Evolutionary conservation across 2,888 invertebrate species (phyloP).

Genomic region (Girardia tigrina): DNA sequence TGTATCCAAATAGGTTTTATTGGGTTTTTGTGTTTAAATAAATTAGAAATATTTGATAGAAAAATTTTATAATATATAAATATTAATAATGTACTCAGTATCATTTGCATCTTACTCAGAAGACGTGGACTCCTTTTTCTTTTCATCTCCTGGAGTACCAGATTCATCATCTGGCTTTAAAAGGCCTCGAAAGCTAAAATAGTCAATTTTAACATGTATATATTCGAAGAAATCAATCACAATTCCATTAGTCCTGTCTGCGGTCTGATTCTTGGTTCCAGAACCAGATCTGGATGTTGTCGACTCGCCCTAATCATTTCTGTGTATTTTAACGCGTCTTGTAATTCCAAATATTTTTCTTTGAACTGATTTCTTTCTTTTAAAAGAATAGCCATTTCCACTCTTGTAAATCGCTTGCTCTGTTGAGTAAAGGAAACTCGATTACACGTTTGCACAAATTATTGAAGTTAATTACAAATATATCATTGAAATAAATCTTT

Average conservation of each 20-base stretch:
- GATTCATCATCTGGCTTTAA: neutral
- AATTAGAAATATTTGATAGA: too few species aligned
- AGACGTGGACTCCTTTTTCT: neutral
- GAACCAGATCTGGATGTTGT: constrained; percentile 56
- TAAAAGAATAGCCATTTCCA: constrained; percentile 95
- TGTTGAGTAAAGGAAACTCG: too few species aligned
- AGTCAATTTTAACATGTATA: neutral
- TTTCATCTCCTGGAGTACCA: neutral
- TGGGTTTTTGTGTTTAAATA: too few species aligned
- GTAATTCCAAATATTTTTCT: constrained; percentile 92
- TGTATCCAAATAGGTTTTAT: too few species aligned
- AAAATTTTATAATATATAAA: too few species aligned
- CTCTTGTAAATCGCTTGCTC: constrained; percentile 85
- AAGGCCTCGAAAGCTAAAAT: neutral
- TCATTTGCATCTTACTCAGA: neutral
- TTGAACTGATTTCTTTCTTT: constrained; percentile 98
- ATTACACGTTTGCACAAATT: too few species aligned
- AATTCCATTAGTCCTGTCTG: neutral
- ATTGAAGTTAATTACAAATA: too few species aligned
- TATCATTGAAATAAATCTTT: too few species aligned
- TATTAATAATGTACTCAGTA: too few species aligned
- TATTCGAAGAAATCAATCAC: neutral
- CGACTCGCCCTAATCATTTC: constrained; percentile 82
- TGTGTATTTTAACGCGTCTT: constrained; percentile 90
- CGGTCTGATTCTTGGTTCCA: neutral